Base-by-base conservation (phyloP, 1,140 invertebrate genomes). In the Ceratina calcarata region DNA sequence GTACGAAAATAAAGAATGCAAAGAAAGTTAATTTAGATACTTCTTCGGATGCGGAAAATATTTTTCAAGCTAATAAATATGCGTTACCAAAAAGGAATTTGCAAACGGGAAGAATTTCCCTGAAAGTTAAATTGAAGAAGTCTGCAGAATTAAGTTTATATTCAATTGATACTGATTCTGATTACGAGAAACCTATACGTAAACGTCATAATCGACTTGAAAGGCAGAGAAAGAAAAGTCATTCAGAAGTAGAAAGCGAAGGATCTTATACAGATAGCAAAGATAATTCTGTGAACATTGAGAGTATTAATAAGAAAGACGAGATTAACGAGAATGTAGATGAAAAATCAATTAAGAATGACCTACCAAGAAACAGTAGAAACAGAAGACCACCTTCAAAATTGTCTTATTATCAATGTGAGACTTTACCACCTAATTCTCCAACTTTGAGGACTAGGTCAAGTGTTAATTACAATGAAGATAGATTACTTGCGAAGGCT, bases 141-240 rank as follows among this genome's bases (percentile, higher is more conserved):
- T 89, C 88, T 0, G 88, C 88, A 0, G 88, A 89, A 51, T 81
- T 88, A n/a, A 89, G 88, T 49, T 82, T 82, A 24, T 89, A 88
- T 58, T 88, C 87, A 75, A 83, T 87, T 55, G 76, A 87, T 77
- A 70, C 67, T 2, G 68, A 71, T 10, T 85, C 62, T 0, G 76
- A 86, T 0, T 57, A 55, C 37, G 78, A 79, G 1, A 71, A 32
- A 27, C 7, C 53, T 18, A 78, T 1, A 60, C 20, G 0, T 61
- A 79, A 68, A 80, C 20, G 16, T 16, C 15, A 8, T 7, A 49
- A 20, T 18, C 16, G 16, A 22, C 2, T 27, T 37, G n/a, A 45
- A 37, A 77, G 49, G 13, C 60, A 64, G 22, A 72, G 3, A 1
- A 78, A 20, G 12, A 55, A 8, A 32, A 65, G 20, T 65, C 16